These are phyloP conservation scores for Drosophila pandora DNA, from an alignment of 1,140 invertebrate genomes.

Conservation along the genomic window DNA sequence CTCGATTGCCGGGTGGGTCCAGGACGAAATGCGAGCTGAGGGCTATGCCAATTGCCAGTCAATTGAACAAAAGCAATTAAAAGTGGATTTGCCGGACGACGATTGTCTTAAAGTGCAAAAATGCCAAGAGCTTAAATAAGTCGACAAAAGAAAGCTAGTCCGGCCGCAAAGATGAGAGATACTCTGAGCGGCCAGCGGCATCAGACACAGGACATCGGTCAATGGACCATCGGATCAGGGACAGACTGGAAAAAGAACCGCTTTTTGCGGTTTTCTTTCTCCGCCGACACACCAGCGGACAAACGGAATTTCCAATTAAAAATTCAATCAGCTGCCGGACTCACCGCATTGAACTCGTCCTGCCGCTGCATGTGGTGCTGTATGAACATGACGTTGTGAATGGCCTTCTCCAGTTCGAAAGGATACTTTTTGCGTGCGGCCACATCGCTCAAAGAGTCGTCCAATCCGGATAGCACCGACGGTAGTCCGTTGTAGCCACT, in stretches of 20 bases:
- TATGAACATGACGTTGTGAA: constrained; percentile 97
- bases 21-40: constrained; percentile 9
- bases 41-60: constrained; percentile 66
- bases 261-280: constrained; percentile 63
- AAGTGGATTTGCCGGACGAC: constrained; percentile 69
- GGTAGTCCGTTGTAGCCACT: constrained; percentile 91
- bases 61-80: constrained; percentile 84
- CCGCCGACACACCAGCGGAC: constrained; percentile 22
- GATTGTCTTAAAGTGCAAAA: constrained; percentile 71
- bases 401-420: constrained; percentile 95
- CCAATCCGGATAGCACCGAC: constrained; percentile 91
- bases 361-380: constrained; percentile 96
- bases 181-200: constrained; percentile 5
- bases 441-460: constrained; percentile 92
- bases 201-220: constrained; percentile 4
- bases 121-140: constrained; percentile 76
- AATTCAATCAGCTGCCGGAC: constrained; percentile 73
- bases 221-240: not conserved
- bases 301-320: constrained; percentile 81
- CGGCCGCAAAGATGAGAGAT: constrained; percentile 10
- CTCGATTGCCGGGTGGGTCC: not conserved
- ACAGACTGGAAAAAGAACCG: constrained; percentile 42
- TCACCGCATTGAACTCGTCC: constrained; percentile 96
- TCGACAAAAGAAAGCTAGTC: constrained; percentile 34
- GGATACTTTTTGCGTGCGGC: constrained; percentile 93